These are phyloP conservation scores for Clanis bilineata DNA, from an alignment of 2,888 invertebrate genomes.

Conservation along the genomic window DNA sequence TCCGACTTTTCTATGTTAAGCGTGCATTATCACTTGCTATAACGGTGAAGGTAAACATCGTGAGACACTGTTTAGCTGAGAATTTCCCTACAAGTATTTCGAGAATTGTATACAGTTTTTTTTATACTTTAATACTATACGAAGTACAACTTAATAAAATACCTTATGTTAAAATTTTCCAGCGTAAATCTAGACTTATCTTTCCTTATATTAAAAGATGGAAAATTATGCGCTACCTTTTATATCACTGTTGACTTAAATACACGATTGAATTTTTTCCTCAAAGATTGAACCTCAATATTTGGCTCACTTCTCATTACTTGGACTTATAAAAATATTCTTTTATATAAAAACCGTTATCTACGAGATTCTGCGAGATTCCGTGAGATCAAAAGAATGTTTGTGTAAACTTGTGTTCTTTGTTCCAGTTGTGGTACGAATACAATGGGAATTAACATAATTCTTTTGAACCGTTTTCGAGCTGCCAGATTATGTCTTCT, in stretches of 20 bases:
- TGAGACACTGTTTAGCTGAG: too few species aligned
- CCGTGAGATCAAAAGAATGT: neutral
- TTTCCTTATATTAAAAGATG: neutral
- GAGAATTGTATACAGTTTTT: too few species aligned
- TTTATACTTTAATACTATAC: too few species aligned
- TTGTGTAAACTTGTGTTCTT: neutral
- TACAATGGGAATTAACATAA: too few species aligned
- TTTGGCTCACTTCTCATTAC: conserved; percentile 9
- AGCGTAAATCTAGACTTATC: neutral
- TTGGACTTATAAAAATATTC: conserved; percentile 5
- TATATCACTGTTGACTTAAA: conserved; percentile 7
- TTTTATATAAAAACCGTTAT: conserved; percentile 4
- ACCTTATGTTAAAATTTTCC: neutral
- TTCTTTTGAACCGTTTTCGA: too few species aligned
- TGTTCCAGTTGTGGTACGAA: neutral
- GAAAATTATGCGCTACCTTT: conserved; percentile 13
- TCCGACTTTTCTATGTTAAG: too few species aligned
- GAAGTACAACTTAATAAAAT: neutral
- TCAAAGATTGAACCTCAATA: neutral
- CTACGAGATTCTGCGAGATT: neutral
- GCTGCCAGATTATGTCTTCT: too few species aligned
- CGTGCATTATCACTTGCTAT: too few species aligned
- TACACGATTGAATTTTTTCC: conserved; percentile 3
- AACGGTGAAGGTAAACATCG: too few species aligned
- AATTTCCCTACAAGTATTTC: too few species aligned